Conservation (phyloP, 2,888 invertebrate genomes). For the Phalera bucephala region DNA sequence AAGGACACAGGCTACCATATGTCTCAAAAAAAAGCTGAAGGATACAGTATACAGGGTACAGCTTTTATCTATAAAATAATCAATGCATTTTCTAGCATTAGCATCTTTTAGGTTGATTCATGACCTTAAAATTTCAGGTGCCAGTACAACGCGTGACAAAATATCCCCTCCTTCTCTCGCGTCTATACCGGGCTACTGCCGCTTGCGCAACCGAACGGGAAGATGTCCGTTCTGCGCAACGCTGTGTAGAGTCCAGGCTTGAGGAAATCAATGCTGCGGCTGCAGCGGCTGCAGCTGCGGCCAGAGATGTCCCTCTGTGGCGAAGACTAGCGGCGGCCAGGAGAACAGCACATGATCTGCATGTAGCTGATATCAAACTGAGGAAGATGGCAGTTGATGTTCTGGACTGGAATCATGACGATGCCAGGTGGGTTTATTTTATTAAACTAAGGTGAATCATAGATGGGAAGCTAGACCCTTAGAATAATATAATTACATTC, state of each 20-base stretch:
- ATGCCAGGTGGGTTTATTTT: conserved; percentile 85
- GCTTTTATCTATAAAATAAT: too few relatives aligned
- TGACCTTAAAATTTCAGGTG: too few relatives aligned
- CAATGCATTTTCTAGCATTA: too few relatives aligned
- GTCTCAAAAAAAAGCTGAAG: too few relatives aligned
- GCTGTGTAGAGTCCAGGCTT: conserved; percentile 95
- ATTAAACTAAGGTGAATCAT: too few relatives aligned
- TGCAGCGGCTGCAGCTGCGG: conserved; percentile 94
- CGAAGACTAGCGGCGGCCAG: conserved; percentile 91
- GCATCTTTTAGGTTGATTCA: too few relatives aligned
- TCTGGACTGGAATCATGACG: conserved; percentile 96
- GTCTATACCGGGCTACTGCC: conserved; percentile 95
- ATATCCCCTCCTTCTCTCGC: conserved; percentile 95
- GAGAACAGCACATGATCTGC: conserved; percentile 91
- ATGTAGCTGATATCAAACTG: conserved; percentile 94
- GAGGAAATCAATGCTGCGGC: conserved; percentile 97
- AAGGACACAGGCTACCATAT: too few relatives aligned
- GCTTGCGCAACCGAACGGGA: conserved; percentile 92
- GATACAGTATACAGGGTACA: too few relatives aligned
- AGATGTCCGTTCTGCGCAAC: conserved; percentile 92
- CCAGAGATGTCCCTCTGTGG: conserved; percentile 94
- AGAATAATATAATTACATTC: too few relatives aligned
- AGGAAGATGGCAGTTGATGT: conserved; percentile 97
- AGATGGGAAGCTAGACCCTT: too few relatives aligned
- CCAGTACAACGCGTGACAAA: conserved; percentile 98